These are phyloP conservation scores for Spatulosminthurus flaviceps DNA, from an alignment of 2,888 invertebrate species.

Conservation along the genomic window DNA sequence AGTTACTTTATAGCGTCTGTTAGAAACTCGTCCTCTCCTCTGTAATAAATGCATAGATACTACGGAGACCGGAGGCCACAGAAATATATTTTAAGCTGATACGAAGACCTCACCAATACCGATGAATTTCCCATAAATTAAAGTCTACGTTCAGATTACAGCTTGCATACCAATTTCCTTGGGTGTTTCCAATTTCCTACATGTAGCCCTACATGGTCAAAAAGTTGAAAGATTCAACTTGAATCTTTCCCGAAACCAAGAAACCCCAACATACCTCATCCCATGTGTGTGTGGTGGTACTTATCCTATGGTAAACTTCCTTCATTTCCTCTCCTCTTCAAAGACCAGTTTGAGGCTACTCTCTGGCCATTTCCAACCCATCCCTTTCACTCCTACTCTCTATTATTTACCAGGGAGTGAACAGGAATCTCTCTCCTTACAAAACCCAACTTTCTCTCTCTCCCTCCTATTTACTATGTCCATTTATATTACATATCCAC, in stretches of 20 bases:
- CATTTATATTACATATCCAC: too few relatives aligned
- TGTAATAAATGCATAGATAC: not conserved
- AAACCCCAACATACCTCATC: not conserved
- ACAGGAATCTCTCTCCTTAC: too few relatives aligned
- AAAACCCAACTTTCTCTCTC: too few relatives aligned
- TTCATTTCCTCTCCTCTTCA: not conserved
- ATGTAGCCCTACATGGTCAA: not conserved
- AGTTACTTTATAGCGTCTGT: too few relatives aligned
- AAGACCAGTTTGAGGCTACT: too few relatives aligned
- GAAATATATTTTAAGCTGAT: constrained; percentile 23
- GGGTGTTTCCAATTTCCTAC: not conserved
- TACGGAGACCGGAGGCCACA: not conserved
- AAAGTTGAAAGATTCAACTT: too few relatives aligned
- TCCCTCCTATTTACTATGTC: too few relatives aligned
- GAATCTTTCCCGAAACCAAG: not conserved
- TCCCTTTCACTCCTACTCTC: too few relatives aligned
- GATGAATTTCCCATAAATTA: constrained; percentile 22
- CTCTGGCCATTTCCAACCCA: too few relatives aligned
- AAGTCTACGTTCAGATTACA: constrained; percentile 17
- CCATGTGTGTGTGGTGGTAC: not conserved
- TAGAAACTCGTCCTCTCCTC: too few relatives aligned
- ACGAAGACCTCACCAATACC: not conserved
- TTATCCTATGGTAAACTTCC: not conserved
- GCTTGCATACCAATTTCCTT: constrained; percentile 17
- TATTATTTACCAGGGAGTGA: too few relatives aligned